Evolutionary conservation across 2,797 vertebrate species (phyloP).

Genomic region (Sardinella longiceps): DNA sequence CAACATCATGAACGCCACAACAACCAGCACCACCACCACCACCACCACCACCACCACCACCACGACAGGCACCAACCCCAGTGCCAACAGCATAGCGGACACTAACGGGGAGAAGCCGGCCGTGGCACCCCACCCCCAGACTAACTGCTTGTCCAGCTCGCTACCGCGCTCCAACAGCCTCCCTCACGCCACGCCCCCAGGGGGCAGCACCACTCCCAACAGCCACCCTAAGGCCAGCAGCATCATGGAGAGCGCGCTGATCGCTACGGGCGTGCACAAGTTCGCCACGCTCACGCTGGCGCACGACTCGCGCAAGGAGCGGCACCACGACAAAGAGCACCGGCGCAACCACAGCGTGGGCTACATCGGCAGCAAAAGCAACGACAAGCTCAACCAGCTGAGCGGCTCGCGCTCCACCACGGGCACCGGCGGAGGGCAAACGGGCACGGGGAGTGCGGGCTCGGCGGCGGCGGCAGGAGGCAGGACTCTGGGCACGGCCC

Average conservation of each 20-base stretch:
- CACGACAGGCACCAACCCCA: constrained; percentile 39
- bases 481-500: constrained; percentile 92
- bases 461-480: constrained; percentile 68
- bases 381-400: constrained; percentile 95
- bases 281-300: constrained; percentile 91
- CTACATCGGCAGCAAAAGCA: constrained; percentile 98
- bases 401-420: constrained; percentile 89
- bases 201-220: constrained; percentile 81
- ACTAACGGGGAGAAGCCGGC: constrained; percentile 75
- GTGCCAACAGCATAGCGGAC: neutral
- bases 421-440: constrained; percentile 32
- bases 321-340: constrained; percentile 95
- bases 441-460: neutral
- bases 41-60: neutral
- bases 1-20: constrained; percentile 97
- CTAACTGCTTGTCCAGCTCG: constrained; percentile 83
- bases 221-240: constrained; percentile 84
- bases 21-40: neutral
- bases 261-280: constrained; percentile 90
- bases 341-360: constrained; percentile 99
- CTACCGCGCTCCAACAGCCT: constrained; percentile 97
- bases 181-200: constrained; percentile 78
- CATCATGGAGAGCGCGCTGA: constrained; percentile 85
- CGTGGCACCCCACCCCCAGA: constrained; percentile 63
- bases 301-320: constrained; percentile 87